Evolutionary conservation across 2,888 invertebrate genomes (phyloP).

Genomic region (Melieria picta): DNA sequence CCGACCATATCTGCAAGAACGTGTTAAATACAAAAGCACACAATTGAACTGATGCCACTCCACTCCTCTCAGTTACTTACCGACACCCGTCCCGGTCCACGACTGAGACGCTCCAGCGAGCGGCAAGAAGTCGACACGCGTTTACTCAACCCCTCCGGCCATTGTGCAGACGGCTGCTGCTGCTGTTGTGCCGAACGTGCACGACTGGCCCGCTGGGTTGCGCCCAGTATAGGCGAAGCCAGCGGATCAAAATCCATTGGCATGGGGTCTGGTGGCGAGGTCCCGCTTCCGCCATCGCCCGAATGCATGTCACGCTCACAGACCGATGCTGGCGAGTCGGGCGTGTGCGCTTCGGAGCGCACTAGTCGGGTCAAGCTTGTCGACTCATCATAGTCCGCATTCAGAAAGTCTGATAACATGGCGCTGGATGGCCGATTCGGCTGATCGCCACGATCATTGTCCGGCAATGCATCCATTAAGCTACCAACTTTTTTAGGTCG

Average conservation of each 20-base stretch:
- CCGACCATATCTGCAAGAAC: slow-evolving; percentile 59
- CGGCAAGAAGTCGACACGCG: slow-evolving; percentile 67
- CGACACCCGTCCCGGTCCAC: slow-evolving; percentile 65
- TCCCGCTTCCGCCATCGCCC: slow-evolving; percentile 29
- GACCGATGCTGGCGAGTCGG: slow-evolving; percentile 65
- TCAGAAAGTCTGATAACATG: slow-evolving; percentile 65
- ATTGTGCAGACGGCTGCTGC: slow-evolving; percentile 38
- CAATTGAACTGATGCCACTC: not conserved
- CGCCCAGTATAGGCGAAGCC: slow-evolving; percentile 51
- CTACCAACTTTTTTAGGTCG: slow-evolving; percentile 70
- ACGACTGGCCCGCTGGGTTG: slow-evolving; percentile 56
- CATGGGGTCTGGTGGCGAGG: slow-evolving; percentile 43
- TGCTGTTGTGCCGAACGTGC: slow-evolving; percentile 52
- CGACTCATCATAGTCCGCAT: slow-evolving; percentile 64
- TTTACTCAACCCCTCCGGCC: slow-evolving; percentile 55
- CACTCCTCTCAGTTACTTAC: slow-evolving; percentile 42
- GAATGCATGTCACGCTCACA: slow-evolving; percentile 59
- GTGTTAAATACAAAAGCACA: not conserved
- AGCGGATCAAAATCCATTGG: slow-evolving; percentile 49
- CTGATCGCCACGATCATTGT: slow-evolving; percentile 67
- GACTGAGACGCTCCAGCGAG: slow-evolving; percentile 67
- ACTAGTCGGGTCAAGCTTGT: slow-evolving; percentile 63
- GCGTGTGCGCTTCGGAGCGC: slow-evolving; percentile 65
- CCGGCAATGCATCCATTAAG: slow-evolving; percentile 77
- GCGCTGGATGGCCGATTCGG: slow-evolving; percentile 69